These are phyloP conservation scores for Epizoanthus illoricatus DNA, from an alignment of 92 coral and sea anemone genomes.

Conservation along the genomic window DNA sequence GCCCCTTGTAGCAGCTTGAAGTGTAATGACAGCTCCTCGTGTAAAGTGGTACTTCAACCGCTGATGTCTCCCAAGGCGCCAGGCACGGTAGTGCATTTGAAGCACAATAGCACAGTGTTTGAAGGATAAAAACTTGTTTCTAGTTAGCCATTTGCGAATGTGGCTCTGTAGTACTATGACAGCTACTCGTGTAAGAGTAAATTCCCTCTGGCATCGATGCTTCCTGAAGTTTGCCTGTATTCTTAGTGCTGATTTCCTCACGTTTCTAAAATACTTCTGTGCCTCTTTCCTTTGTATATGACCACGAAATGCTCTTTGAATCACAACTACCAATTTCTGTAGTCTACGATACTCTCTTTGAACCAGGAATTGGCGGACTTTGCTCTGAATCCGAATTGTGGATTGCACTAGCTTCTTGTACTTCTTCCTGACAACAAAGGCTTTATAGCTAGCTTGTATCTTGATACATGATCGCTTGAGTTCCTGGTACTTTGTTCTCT, in stretches of 20 bases:
- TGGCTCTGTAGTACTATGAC: slow-evolving; percentile 52
- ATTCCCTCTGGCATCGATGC: slow-evolving; percentile 31
- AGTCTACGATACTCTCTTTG: slow-evolving; percentile 50
- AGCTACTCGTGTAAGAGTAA: slow-evolving; percentile 43
- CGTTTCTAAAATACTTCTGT: slow-evolving; percentile 12
- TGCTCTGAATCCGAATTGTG: slow-evolving; percentile 54
- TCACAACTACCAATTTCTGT: slow-evolving; percentile 42
- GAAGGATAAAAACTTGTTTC: slow-evolving; percentile 29
- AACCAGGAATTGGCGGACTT: slow-evolving; percentile 44
- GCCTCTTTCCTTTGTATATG: slow-evolving; percentile 35
- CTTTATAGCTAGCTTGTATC: slow-evolving; percentile 69
- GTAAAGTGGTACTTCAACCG: slow-evolving; percentile 28
- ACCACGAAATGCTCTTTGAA: slow-evolving; percentile 55
- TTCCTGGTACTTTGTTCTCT: slow-evolving; percentile 37
- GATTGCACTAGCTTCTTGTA: slow-evolving; percentile 43
- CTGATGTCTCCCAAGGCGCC: slow-evolving; percentile 40
- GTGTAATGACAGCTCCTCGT: slow-evolving; percentile 51
- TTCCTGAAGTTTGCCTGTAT: slow-evolving; percentile 48
- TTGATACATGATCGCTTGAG: slow-evolving; percentile 45
- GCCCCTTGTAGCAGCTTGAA: slow-evolving; percentile 59
- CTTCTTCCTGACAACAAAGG: slow-evolving; percentile 50
- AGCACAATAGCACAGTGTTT: slow-evolving; percentile 43
- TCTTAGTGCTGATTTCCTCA: slow-evolving; percentile 15
- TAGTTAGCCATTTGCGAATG: slow-evolving; percentile 37
- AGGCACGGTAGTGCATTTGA: slow-evolving; percentile 48